A percentile compares a stretch with the other conserved stretches of the same genome.
Conservation (phyloP, 2,888 invertebrate genomes). For the Ormyrus rosae region DNA sequence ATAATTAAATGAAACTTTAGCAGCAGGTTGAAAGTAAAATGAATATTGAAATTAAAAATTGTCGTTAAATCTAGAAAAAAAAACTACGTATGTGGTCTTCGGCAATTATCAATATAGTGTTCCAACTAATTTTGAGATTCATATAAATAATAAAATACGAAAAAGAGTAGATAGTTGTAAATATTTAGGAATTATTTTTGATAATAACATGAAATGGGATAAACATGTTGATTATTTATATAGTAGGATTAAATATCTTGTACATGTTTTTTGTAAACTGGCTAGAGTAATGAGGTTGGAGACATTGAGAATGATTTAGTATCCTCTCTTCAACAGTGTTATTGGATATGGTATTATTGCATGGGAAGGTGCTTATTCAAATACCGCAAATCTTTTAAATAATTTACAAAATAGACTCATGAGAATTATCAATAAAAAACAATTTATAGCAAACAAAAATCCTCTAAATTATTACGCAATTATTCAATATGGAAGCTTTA, state of each 20-base stretch:
- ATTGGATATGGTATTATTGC: slow-evolving; percentile 7
- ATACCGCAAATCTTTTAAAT: neutral
- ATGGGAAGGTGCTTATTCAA: neutral
- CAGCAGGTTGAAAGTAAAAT: neutral
- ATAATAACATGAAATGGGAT: neutral
- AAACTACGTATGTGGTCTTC: neutral
- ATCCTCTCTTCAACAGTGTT: neutral
- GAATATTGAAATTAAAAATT: slow-evolving; percentile 1
- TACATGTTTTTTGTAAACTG: slow-evolving; percentile 3
- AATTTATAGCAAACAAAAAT: neutral
- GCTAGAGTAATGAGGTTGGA: neutral
- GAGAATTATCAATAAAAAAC: slow-evolving; percentile 2
- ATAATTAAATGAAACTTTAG: too few relatives aligned
- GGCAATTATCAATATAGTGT: neutral
- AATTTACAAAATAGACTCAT: neutral
- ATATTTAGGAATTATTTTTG: neutral
- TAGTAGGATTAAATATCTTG: neutral
- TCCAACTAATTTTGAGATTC: neutral
- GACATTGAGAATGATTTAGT: neutral
- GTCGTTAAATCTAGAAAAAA: neutral
- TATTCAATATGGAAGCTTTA: neutral
- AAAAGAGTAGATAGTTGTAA: neutral
- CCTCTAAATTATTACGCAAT: neutral
- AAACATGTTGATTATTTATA: neutral
- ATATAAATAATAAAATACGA: neutral